These are phyloP conservation scores for Hydrolagus affinis DNA, from an alignment of 2,113 vertebrate genomes.

Conservation along the genomic window DNA sequence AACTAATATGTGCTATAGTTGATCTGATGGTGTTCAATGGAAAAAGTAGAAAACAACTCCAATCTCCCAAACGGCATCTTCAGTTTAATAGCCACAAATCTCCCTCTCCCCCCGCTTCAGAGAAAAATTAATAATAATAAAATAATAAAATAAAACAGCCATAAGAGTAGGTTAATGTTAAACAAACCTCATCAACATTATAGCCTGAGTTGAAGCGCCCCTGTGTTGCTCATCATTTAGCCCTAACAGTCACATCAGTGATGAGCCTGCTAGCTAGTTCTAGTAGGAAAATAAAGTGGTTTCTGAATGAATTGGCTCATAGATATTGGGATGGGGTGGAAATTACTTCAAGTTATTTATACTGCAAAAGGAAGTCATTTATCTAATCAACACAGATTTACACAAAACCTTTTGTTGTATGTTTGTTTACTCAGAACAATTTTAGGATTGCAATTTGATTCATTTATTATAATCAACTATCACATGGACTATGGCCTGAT, in stretches of 20 bases:
- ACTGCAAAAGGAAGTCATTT: slow-evolving; percentile 21
- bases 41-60: too few relatives aligned
- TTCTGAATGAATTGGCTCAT: slow-evolving; percentile 22
- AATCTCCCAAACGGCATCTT: too few relatives aligned
- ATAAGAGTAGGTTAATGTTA: too few relatives aligned
- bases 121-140: too few relatives aligned
- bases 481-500: background rate
- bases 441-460: slow-evolving; percentile 30
- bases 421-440: slow-evolving; percentile 24
- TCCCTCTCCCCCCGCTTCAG: too few relatives aligned
- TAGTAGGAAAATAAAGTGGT: background rate
- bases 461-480: slow-evolving; percentile 25
- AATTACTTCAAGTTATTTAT: slow-evolving; percentile 16
- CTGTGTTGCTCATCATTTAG: background rate
- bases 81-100: too few relatives aligned
- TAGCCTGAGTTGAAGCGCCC: background rate
- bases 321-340: background rate
- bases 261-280: slow-evolving; percentile 7
- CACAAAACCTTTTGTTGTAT: slow-evolving; percentile 28
- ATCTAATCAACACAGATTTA: slow-evolving; percentile 22
- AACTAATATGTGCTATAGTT: too few relatives aligned
- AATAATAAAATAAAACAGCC: too few relatives aligned
- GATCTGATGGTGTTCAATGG: too few relatives aligned
- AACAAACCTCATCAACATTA: too few relatives aligned
- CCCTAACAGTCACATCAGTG: background rate